phyloP scores from a whole-genome alignment of 2,113 vertebrate genomes.

The Sialia sialis region DNA sequence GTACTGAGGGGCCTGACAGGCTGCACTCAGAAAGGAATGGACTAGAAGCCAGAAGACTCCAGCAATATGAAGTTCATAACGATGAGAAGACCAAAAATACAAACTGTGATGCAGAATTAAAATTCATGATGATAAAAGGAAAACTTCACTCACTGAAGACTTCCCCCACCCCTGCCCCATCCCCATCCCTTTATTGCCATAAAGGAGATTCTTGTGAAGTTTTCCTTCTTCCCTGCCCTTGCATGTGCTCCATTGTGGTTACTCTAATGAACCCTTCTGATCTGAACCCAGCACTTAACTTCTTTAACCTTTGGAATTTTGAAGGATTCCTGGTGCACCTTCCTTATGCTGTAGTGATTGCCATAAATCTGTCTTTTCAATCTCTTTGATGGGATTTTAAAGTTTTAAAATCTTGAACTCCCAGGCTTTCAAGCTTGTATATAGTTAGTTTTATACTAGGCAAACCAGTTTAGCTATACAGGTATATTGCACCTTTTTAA shows the following conservation, averaged over 20 bases:
- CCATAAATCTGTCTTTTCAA: conserved; percentile 73
- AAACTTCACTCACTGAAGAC: conserved; percentile 50
- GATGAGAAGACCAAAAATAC: conserved; percentile 76
- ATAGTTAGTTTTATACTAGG: conserved; percentile 83
- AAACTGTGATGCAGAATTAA: conserved; percentile 45
- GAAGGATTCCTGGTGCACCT: conserved; percentile 83
- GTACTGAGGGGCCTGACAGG: conserved; percentile 78
- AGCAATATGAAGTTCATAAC: conserved; percentile 74
- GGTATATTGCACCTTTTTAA: conserved; percentile 79
- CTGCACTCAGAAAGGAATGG: conserved; percentile 26
- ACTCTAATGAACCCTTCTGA: conserved; percentile 71
- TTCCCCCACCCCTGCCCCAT: not conserved
- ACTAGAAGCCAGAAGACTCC: conserved; percentile 63
- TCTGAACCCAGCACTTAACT: conserved; percentile 79
- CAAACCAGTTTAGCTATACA: conserved; percentile 74
- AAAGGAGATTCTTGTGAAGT: conserved; percentile 70
- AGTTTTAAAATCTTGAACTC: conserved; percentile 77
- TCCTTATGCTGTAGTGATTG: conserved; percentile 81
- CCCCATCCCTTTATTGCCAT: conserved; percentile 47
- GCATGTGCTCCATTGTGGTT: conserved; percentile 75
- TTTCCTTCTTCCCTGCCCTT: conserved; percentile 53
- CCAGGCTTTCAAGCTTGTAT: conserved; percentile 75
- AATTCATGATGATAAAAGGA: conserved; percentile 42
- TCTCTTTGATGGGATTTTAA: conserved; percentile 78
- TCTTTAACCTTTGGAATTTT: conserved; percentile 75